phyloP scores from a whole-genome alignment of 2,888 invertebrate genomes.

The Luperina nickerlii region DNA sequence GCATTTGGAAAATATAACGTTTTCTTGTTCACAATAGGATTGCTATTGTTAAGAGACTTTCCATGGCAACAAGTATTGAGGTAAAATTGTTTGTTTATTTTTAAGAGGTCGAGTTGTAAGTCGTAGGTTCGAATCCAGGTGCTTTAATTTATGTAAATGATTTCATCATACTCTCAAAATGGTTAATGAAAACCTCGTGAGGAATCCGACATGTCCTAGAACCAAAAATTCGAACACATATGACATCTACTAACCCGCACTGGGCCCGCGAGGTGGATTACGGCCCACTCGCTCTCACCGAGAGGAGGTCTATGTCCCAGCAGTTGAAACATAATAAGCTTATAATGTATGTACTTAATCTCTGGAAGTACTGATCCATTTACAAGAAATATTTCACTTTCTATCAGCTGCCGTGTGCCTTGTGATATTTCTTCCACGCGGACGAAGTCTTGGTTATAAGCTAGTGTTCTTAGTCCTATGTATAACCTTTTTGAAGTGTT shows the following conservation, averaged over 20 bases:
- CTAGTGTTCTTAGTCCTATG: neutral
- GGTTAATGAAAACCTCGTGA: neutral
- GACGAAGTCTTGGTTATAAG: neutral
- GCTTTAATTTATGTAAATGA: neutral
- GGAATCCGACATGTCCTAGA: neutral
- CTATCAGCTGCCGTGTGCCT: neutral
- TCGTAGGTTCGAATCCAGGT: neutral
- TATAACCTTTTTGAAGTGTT: neutral
- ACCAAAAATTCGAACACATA: neutral
- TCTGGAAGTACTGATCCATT: neutral
- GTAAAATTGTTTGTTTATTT: neutral
- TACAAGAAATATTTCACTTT: neutral
- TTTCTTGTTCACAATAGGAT: neutral
- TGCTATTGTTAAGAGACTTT: too few relatives aligned
- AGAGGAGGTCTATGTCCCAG: neutral
- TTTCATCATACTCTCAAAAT: neutral
- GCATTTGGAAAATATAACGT: constrained; percentile 17
- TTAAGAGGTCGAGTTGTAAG: neutral
- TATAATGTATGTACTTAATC: neutral
- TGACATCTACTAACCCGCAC: neutral
- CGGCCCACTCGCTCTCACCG: neutral
- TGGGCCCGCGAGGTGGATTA: too few relatives aligned
- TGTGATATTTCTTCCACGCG: neutral
- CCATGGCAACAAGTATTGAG: neutral
- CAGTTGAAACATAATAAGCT: neutral